phyloP scores from a whole-genome alignment of 2,797 vertebrate species.

The Acanthurus tractus region DNA sequence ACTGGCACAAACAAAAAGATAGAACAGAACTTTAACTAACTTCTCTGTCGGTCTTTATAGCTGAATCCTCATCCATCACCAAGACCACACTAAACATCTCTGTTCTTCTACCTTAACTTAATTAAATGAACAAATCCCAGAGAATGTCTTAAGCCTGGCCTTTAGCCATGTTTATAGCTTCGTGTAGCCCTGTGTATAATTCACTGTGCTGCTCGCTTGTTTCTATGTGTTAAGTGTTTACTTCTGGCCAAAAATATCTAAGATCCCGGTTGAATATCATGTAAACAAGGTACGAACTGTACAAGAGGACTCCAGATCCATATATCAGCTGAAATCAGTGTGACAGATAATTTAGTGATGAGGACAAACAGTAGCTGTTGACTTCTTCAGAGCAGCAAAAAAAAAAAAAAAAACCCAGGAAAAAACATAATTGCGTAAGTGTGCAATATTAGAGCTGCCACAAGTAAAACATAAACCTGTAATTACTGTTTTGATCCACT shows the following conservation, averaged over 20 bases:
- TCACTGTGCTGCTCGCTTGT: conserved; percentile 37
- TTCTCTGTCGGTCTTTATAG: too few species aligned
- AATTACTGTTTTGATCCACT: conserved; percentile 51
- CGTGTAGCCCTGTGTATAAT: conserved; percentile 22
- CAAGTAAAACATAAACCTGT: conserved; percentile 15
- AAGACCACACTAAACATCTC: neutral
- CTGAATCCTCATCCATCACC: neutral
- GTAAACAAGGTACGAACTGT: conserved; percentile 49
- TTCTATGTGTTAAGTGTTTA: conserved; percentile 35
- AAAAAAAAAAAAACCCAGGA: neutral
- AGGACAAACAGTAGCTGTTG: neutral
- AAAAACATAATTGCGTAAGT: conserved; percentile 6
- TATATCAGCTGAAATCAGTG: conserved; percentile 6
- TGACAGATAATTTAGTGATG: neutral
- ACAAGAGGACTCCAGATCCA: conserved; percentile 27
- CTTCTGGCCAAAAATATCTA: conserved; percentile 30
- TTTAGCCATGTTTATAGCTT: conserved; percentile 37
- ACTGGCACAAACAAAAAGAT: neutral
- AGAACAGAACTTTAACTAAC: too few species aligned
- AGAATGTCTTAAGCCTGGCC: conserved; percentile 27
- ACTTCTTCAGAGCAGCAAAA: neutral
- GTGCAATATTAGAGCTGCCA: conserved; percentile 30
- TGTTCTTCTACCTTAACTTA: neutral
- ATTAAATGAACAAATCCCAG: conserved; percentile 4
- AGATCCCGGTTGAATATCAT: conserved; percentile 24